Evolutionary conservation across 30 jellyfish, hydroid and myxozoan species (phyloP), one percentile per base, ranked within the genome.

Genomic region (Hydractinia echinata): DNA sequence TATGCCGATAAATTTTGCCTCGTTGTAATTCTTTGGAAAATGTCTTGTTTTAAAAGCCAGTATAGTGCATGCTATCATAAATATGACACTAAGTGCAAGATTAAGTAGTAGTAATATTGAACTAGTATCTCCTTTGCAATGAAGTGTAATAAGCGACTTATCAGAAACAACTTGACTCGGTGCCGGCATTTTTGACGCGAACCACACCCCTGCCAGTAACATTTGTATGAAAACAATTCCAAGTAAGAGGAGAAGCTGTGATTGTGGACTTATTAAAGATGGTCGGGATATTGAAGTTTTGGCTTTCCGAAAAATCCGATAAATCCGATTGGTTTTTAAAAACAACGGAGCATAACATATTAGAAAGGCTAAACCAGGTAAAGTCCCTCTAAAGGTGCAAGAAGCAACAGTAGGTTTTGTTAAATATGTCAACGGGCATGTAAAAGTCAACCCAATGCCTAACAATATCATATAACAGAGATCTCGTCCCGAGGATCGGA

Each of bases 11-110:
- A 81, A 84, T 72, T 82, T 90, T 8, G 95, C 79, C 73, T 90
- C 97, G 92, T 90, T 90, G 87, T 81, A 90, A 55, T 90, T 90
- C 86, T 84, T 90, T 51, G 97, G 97, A 77, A 85, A 90, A 56
- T 85, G 92, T 14, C 96, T 82, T 49, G 94, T 82, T 72, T 81
- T 86, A 66, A 88, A 88, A 15, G 96, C 96, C 19, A 82, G 82
- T 81, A 87, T 72, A 0, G 96, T 88, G 90, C 96, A 88, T 20
- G 94, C 77, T 48, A 88, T 53, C 96, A 88, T 88, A 68, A 88
- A 53, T 15, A 60, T 54, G 67, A 88, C 82, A 73, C 96, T 83
- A 39, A 83, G 55, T 3, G 89, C 7, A 72, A 88, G 56, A 79
- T 88, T 88, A 48, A 88, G 68, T 20, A 73, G 76, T 87, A 88